phyloP scores from a whole-genome alignment of 2,888 invertebrate species.

The Schizaphis graminum region DNA sequence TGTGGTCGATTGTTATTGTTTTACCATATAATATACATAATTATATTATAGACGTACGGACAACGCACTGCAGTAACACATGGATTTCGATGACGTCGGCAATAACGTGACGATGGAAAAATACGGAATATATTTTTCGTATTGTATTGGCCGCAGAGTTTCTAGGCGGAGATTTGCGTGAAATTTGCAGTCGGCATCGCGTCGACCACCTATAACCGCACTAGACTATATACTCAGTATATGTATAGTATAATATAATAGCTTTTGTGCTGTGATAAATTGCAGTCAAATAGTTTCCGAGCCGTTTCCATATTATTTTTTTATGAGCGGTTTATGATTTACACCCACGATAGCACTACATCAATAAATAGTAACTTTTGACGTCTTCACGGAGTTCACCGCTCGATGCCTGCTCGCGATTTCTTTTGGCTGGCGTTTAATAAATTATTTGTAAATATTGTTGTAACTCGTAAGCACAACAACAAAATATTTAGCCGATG shows the following conservation, averaged over 20 bases:
- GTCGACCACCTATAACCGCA: too few species aligned
- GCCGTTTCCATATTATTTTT: background rate
- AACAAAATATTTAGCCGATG: background rate
- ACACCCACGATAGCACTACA: too few species aligned
- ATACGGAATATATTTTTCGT: background rate
- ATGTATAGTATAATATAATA: too few species aligned
- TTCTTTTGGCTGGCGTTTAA: background rate
- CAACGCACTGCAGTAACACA: background rate
- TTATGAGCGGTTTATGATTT: background rate
- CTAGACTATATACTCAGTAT: too few species aligned
- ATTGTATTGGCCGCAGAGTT: background rate
- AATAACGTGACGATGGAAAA: background rate
- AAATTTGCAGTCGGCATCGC: background rate
- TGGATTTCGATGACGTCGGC: background rate
- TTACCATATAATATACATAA: background rate
- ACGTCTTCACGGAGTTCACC: too few species aligned
- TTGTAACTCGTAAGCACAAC: background rate
- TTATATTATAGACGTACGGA: background rate
- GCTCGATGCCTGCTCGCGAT: background rate
- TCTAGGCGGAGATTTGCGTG: background rate
- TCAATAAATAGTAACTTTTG: too few species aligned
- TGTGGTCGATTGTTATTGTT: background rate
- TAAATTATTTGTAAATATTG: background rate
- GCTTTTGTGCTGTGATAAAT: background rate
- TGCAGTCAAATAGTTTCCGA: background rate